phyloP scores from a whole-genome alignment of 2,888 invertebrate genomes.

The Galerucella nymphaeae region DNA sequence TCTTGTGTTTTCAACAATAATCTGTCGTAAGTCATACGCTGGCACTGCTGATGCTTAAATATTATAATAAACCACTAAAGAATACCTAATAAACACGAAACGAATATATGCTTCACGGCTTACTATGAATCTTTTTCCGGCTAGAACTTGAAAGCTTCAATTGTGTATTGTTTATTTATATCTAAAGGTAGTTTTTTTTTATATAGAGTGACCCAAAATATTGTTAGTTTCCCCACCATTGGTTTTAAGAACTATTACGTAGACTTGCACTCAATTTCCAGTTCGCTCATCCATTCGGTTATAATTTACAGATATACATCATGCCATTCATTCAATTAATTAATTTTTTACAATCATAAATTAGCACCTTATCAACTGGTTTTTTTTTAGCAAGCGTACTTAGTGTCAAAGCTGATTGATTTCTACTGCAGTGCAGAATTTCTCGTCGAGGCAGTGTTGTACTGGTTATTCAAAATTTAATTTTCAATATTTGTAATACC shows the following conservation, averaged over 20 bases:
- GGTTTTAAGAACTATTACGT: background rate
- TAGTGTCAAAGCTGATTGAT: conserved; percentile 40
- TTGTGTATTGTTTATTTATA: background rate
- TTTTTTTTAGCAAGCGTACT: conserved; percentile 17
- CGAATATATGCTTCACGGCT: conserved; percentile 4
- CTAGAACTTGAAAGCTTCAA: background rate
- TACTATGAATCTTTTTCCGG: background rate
- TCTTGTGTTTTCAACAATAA: conserved; percentile 44
- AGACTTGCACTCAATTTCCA: conserved; percentile 12
- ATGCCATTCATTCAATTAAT: conserved; percentile 21
- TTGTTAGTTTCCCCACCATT: too few relatives aligned
- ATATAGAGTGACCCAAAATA: too few relatives aligned
- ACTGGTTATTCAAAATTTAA: background rate
- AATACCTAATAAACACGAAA: conserved; percentile 33
- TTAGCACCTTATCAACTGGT: conserved; percentile 29
- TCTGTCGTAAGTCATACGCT: conserved; percentile 43
- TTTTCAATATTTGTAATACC: background rate
- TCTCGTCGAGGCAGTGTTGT: background rate
- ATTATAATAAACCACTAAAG: conserved; percentile 44
- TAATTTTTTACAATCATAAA: conserved; percentile 27
- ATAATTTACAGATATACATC: conserved; percentile 7
- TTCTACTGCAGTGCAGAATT: conserved; percentile 26
- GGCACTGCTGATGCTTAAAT: conserved; percentile 42
- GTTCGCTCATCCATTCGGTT: conserved; percentile 1
- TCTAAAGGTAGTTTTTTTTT: background rate